Percentiles rank a stretch among this genome's conserved stretches.
These are phyloP conservation scores for Pristionchus fissidentatus DNA, from an alignment of 2,888 invertebrate species.

Conservation along the genomic window DNA sequence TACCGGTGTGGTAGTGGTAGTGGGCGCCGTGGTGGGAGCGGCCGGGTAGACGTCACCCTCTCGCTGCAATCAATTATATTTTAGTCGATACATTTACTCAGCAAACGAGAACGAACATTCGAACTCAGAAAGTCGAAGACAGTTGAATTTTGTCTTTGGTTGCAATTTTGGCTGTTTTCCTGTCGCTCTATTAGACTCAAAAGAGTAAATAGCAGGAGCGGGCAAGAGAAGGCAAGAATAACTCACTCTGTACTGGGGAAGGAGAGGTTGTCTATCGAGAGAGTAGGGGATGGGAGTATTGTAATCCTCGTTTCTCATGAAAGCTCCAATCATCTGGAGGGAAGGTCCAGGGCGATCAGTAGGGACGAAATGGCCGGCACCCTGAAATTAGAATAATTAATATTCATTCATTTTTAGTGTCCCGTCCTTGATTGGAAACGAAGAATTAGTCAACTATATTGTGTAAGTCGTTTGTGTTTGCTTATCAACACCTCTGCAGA, in stretches of 20 bases:
- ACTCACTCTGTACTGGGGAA: conserved; percentile 59
- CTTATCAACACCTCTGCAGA: not conserved
- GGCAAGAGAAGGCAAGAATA: too few relatives aligned
- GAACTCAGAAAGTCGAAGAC: not conserved
- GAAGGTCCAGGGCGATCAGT: conserved; percentile 87
- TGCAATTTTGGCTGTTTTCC: too few relatives aligned
- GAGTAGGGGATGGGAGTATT: conserved; percentile 57
- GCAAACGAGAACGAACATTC: not conserved
- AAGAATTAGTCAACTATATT: not conserved
- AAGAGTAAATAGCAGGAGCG: too few relatives aligned
- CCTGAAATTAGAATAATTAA: conserved; percentile 50
- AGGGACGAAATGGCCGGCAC: conserved; percentile 87
- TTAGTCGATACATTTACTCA: not conserved
- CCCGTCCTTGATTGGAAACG: not conserved
- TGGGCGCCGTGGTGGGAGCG: not conserved
- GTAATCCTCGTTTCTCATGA: conserved; percentile 74
- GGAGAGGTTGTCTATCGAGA: conserved; percentile 60
- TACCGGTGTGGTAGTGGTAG: not conserved
- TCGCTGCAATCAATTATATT: not conserved
- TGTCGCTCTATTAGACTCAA: too few relatives aligned
- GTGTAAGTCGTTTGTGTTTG: not conserved
- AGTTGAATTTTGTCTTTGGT: not conserved
- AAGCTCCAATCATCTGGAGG: conserved; percentile 83
- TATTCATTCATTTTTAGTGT: not conserved
- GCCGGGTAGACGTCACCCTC: not conserved